Evolutionary conservation across 2,888 invertebrate genomes (phyloP), one percentile per base, ranked within the genome.

Genomic region (Phania funesta): DNA sequence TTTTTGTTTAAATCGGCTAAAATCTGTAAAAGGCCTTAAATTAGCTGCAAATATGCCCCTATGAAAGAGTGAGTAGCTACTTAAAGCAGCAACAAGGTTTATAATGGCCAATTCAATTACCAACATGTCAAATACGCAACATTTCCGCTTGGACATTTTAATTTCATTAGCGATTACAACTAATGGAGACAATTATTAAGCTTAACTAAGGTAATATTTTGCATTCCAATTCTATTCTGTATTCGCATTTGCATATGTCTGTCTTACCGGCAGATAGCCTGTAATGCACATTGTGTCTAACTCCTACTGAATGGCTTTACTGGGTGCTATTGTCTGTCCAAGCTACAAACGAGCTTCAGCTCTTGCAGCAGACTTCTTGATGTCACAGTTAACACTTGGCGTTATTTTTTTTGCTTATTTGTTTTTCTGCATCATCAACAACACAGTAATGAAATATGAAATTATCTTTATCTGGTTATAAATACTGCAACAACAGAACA

Each of bases 151-250:
- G 54, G 35, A 77, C 54, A 48, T 62, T 70, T 70, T 50, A 60
- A 79, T 75, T 75, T 87, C 86, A 85, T 86, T 85, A 38, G 46
- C 8, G 35, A 85, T 86, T 85, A 85, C 58, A 58, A 48, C 85
- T 86, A 88, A 88, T 88, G 85, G 87, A 85, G 86, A 88, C 87
- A 87, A 88, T 88, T 88, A 88, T 86, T 84, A 85, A 85, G 84
- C 86, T 88, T 88, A 88, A 88, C 88, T 85, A 84, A 67, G 87
- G 85, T 77, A 86, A 88, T 87, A 87, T 86, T 87, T 88, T 79
- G 9, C 60, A 29, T 22, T 46, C 41, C 29, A 52, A 50, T 48
- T 60, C n/a, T 50, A 18, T 26, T 52, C 44, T 35, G 3, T 26
- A 20, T 46, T 26, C 9, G 18, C 54, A 35, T 41, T 20, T 18